A percentile compares a stretch with the other conserved stretches of the same genome.
Conservation (phyloP, 1,140 invertebrate genomes). For the Teleogryllus occipitalis region DNA sequence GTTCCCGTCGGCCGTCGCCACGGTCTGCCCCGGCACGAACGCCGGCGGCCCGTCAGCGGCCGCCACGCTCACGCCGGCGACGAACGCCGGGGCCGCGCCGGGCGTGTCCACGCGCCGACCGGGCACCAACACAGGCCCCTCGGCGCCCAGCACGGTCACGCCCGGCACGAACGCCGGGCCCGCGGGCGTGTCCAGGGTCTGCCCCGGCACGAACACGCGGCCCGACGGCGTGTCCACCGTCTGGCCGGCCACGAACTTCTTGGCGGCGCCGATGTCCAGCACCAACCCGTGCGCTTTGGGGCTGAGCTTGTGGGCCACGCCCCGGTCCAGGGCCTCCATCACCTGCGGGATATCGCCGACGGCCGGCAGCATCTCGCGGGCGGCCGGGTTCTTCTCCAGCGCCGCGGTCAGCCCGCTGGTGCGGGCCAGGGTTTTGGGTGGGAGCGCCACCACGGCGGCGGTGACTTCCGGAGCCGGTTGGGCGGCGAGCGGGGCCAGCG, state of each 20-base stretch:
- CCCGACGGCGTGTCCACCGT: conserved; percentile 53
- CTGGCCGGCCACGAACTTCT: conserved; percentile 37
- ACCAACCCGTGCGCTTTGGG: conserved; percentile 51
- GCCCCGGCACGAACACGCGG: conserved; percentile 60
- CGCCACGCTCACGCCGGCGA: conserved; percentile 41
- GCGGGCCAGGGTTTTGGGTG: not conserved
- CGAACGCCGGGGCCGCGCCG: conserved; percentile 35
- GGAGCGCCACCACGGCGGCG: conserved; percentile 36
- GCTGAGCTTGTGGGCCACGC: conserved; percentile 26
- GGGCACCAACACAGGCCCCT: conserved; percentile 43
- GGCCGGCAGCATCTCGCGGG: conserved; percentile 39
- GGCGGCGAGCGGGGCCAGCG: conserved; percentile 46
- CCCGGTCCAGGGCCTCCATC: conserved; percentile 51
- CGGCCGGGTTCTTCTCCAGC: too few relatives aligned
- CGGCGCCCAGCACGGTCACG: conserved; percentile 43
- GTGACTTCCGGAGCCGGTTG: conserved; percentile 42
- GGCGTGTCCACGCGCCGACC: conserved; percentile 36
- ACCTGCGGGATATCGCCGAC: conserved; percentile 54
- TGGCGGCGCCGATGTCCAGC: conserved; percentile 52
- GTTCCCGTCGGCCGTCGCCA: conserved; percentile 41
- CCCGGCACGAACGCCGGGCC: conserved; percentile 63
- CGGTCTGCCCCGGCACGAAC: conserved; percentile 50
- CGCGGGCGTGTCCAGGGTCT: conserved; percentile 57
- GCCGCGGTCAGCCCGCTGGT: not conserved
- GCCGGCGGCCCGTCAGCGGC: conserved; percentile 52